phyloP scores from a whole-genome alignment of 2,797 vertebrate species.

The Orestias chungarensis region DNA sequence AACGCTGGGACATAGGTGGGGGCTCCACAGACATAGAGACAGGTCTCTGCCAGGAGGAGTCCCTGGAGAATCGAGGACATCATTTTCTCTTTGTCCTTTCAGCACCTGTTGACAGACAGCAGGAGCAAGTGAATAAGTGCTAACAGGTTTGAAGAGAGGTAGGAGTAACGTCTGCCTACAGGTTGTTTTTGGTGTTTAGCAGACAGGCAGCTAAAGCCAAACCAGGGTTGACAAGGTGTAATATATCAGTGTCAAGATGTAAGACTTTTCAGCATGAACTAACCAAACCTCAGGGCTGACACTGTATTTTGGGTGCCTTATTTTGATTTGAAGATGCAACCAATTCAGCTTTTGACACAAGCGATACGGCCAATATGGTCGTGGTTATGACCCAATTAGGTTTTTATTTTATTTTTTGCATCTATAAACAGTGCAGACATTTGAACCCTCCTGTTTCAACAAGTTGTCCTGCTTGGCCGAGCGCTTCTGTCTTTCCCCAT shows the following conservation, averaged over 20 bases:
- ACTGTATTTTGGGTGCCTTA: constrained; percentile 8
- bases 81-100: constrained; percentile 69
- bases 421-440: background rate
- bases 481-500: background rate
- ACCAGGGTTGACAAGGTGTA: constrained; percentile 10
- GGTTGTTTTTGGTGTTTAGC: constrained; percentile 11
- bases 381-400: background rate
- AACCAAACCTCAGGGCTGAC: constrained; percentile 51
- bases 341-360: background rate
- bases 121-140: constrained; percentile 20
- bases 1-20: constrained; percentile 44
- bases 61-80: constrained; percentile 45
- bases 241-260: constrained; percentile 33
- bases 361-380: background rate
- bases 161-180: constrained; percentile 26
- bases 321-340: constrained; percentile 38
- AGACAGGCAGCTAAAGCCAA: constrained; percentile 28
- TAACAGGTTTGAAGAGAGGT: constrained; percentile 18
- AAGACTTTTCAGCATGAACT: constrained; percentile 21
- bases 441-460: background rate
- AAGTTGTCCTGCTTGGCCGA: background rate
- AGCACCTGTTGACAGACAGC: constrained; percentile 40
- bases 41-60: constrained; percentile 69
- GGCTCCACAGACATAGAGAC: constrained; percentile 60
- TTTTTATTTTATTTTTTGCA: background rate